phyloP scores from a whole-genome alignment of 2,113 vertebrate species.

The Lucifuga dentata region DNA sequence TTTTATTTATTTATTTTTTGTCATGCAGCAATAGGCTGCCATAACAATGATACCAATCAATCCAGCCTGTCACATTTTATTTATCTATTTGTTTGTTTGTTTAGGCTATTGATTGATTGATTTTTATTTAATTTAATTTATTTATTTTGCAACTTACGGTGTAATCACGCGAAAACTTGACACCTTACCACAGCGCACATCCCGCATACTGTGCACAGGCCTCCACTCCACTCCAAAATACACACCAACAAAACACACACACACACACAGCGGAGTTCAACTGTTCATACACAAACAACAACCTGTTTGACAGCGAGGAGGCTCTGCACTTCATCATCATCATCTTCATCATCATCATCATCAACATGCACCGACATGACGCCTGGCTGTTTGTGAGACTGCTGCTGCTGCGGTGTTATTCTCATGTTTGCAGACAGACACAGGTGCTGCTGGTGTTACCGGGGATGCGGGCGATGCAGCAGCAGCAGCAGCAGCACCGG shows the following conservation, averaged over 20 bases:
- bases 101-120: no score
- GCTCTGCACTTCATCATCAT: no score
- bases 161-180: background rate
- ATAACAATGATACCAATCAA: no score
- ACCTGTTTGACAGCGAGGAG: constrained; percentile 53
- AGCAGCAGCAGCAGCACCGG: background rate
- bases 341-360: no score
- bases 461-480: constrained; percentile 15
- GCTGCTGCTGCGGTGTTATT: background rate
- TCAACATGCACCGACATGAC: no score
- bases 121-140: no score
- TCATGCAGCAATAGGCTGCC: no score
- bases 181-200: background rate
- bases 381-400: no score
- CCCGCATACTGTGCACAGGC: background rate
- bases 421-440: background rate
- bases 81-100: no score
- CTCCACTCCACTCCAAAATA: background rate
- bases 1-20: no score
- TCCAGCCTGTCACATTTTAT: background rate
- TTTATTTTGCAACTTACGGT: background rate
- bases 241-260: background rate
- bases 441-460: background rate
- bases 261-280: constrained; percentile 11
- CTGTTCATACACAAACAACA: constrained; percentile 40